Conservation (phyloP, 2,797 vertebrate species). For the Enteromius trimaculatus region DNA sequence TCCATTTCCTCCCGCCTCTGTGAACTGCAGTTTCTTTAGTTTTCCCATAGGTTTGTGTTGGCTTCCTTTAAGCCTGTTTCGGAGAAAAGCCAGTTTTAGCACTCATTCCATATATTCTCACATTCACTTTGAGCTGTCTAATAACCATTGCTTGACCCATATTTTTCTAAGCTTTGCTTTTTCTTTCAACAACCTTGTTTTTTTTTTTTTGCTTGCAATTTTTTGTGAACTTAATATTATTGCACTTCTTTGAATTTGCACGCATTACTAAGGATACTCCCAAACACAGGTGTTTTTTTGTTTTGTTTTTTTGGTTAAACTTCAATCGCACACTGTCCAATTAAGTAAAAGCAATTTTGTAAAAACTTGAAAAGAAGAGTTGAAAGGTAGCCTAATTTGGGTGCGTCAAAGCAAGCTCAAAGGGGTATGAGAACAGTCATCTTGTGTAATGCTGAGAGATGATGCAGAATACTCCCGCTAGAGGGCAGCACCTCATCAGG, state of each 20-base stretch:
- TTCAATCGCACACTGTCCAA: not conserved
- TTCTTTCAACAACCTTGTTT: not conserved
- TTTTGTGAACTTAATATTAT: slow-evolving; percentile 1
- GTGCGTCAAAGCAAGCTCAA: not conserved
- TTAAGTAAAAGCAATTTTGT: not conserved
- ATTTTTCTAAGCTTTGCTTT: not conserved
- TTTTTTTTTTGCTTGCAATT: not conserved
- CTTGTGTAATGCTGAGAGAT: not conserved
- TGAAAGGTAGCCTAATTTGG: not conserved
- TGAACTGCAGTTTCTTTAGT: not conserved
- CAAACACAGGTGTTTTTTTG: not conserved
- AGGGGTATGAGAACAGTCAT: not conserved
- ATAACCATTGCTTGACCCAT: not conserved
- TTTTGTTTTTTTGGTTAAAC: not conserved
- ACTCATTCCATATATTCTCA: not conserved
- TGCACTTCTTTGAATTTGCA: not conserved
- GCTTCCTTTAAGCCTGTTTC: not conserved
- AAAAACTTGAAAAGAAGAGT: not conserved
- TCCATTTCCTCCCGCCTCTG: not conserved
- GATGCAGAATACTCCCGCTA: not conserved
- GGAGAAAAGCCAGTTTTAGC: not conserved
- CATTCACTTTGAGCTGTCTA: not conserved
- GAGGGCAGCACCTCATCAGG: slow-evolving; percentile 10
- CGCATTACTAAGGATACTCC: not conserved
- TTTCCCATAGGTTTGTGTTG: not conserved